These are phyloP conservation scores for Labeo rohita DNA, from an alignment of 2,113 vertebrate genomes.

Conservation along the genomic window DNA sequence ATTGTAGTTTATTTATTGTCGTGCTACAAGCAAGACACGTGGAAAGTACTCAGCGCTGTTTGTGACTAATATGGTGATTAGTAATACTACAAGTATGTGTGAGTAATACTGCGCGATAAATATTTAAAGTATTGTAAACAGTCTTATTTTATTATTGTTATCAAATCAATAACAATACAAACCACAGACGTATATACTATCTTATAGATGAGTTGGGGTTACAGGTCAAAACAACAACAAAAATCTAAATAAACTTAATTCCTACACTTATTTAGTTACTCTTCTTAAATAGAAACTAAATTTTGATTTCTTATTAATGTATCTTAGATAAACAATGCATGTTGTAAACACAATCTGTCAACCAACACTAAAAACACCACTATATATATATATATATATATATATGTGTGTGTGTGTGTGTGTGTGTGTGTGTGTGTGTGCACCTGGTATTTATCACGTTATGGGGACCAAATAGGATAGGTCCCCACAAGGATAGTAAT, in stretches of 20 bases:
- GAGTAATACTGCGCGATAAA: neutral
- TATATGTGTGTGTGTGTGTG: too few relatives aligned
- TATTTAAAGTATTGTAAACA: too few relatives aligned
- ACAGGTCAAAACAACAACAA: neutral
- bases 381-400: too few relatives aligned
- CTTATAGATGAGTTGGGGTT: neutral
- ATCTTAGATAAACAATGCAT: neutral
- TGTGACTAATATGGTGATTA: neutral
- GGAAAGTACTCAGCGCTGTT: slow-evolving; percentile 44
- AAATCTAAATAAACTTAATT: neutral
- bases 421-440: too few relatives aligned
- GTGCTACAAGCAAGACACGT: slow-evolving; percentile 65
- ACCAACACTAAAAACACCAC: too few relatives aligned
- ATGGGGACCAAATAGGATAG: too few relatives aligned
- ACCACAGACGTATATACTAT: neutral
- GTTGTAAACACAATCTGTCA: neutral
- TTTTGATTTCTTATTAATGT: neutral
- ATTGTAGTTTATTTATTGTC: slow-evolving; percentile 58
- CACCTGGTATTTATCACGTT: too few relatives aligned
- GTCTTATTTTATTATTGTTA: neutral
- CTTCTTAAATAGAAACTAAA: neutral
- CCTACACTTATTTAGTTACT: neutral
- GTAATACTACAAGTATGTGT: neutral
- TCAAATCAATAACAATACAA: neutral
- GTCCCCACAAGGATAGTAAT: too few relatives aligned